Evolutionary conservation across 2,113 vertebrate species (phyloP), one percentile per base, ranked within the genome.

Genomic region (Rhynchomys soricoides): DNA sequence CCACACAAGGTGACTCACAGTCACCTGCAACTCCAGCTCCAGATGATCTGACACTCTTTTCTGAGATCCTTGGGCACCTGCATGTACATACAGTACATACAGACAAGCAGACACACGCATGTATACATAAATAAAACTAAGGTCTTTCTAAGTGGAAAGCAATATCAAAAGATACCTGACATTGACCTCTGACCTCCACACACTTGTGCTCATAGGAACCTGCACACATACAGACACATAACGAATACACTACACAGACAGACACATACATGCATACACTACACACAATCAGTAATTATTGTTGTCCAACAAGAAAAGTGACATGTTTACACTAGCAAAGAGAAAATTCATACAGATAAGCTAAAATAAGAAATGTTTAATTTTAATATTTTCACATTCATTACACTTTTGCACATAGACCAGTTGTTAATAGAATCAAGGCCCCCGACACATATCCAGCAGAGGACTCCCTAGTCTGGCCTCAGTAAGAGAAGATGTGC

Each of bases 381-480:
- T 87, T 31, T 86, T 68, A 59, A 31, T 81, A 93, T 86, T 93
- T 90, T 94, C 85, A 59, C 40, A 86, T 66, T 81, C 50, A 66
- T 66, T 81, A 43, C n/a, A 66, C 79, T 73, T 68, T 8, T 92
- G 82, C 9, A 86, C 7, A 78, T 10, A 83, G 21, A 73, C 57
- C 71, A 40, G 89, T 75, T 78, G 88, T 85, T 77, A 96, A 86
- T 78, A 37, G 22, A 82, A 57, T 57, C 57, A 57, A 57, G 57
- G 57, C 21, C 57, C 57, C 57, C 21, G 57, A 57, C 57, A 19
- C 17, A 21, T 57, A 57, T 19, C 19, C 57, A 57, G 57, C 57
- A 57, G 57, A 57, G 57, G 57, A 57, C 57, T 57, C 3, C 17
- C 57, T 21, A 17, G 57, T 57, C 17, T 57, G 57, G 57, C 57